Evolutionary conservation across 2,888 invertebrate species (phyloP), one percentile per base, ranked within the genome.

Genomic region (Scrobipalpa atriplicella): DNA sequence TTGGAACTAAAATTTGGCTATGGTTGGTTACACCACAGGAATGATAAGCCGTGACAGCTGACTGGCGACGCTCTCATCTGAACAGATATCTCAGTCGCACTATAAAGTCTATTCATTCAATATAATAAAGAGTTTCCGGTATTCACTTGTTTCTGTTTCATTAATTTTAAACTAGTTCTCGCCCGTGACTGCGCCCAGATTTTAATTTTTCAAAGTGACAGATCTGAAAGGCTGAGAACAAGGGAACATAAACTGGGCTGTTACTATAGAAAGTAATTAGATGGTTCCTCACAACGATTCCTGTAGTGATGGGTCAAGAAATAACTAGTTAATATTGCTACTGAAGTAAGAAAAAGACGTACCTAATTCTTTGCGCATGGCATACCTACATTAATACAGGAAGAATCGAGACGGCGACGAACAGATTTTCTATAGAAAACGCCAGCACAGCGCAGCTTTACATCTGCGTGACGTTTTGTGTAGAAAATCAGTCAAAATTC

Each of bases 241-340:
- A 36, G 18, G 43, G 43, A 63, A 51, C 29, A 63, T 63, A 51
- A 51, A 51, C 51, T 19, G 39, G 41, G 61, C 29, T 47, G 62
- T 51, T 63, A 63, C 62, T 63, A 63, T 51, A 29, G 51, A 62
- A 60, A 61, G 61, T 61, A 61, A 61, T 41, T 39, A 61, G 62
- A 43, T 41, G 39, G 38, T 39, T 36, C 61, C 41, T 61, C 61
- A 29, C 58, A 58, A 38, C 29, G 16, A 58, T 58, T 11, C 16
- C 9, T 6, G n/a, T 58, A 58, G 58, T 38, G 58, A 36, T 16
- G 58, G 9, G 58, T 29, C 10, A n/a, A 16, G 13, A 39, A 61
- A 18, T 61, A 41, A 41, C 13, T 39, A 19, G 0, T 2, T 10
- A 39, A 36, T 38, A 60, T 19, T 36, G n/a, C n/a, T 19, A 21